Conservation (phyloP, 2,888 invertebrate species). For the Biston stratarius region DNA sequence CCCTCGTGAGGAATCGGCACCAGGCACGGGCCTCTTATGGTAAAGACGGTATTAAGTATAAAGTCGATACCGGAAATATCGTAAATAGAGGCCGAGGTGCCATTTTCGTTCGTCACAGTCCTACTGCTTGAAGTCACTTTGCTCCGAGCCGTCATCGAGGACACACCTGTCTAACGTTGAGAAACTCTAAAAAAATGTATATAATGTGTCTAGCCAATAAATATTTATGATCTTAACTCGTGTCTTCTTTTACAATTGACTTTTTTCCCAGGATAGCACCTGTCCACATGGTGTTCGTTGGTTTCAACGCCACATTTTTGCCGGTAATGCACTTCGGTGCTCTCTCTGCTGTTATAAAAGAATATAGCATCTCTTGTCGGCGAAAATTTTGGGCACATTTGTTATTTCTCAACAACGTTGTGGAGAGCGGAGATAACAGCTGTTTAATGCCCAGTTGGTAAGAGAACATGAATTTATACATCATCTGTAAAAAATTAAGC, state of each 20-base stretch:
- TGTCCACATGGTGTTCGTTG: constrained; percentile 34
- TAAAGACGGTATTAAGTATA: no score
- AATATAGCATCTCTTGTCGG: constrained; percentile 38
- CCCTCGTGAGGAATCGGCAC: no score
- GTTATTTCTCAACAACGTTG: constrained; percentile 46
- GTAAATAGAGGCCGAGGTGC: no score
- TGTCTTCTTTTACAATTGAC: background rate
- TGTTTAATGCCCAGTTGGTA: constrained; percentile 50
- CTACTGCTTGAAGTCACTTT: no score
- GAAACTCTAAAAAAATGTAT: no score
- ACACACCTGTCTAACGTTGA: no score
- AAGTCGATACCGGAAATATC: no score
- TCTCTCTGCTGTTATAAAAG: constrained; percentile 38
- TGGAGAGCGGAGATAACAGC: constrained; percentile 34
- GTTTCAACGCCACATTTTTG: constrained; percentile 30
- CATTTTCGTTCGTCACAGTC: no score
- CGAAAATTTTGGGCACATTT: constrained; percentile 50
- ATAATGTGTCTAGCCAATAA: no score
- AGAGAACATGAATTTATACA: constrained; percentile 6
- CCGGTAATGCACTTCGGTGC: constrained; percentile 37
- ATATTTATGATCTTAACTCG: no score
- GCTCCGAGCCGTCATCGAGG: no score
- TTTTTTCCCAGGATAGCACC: constrained; percentile 43
- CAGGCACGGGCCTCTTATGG: no score
- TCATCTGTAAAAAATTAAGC: background rate